Percentiles rank a stretch among this genome's conserved stretches.
phyloP scores from a whole-genome alignment of 1,140 invertebrate genomes.

The Heliconius himera region DNA sequence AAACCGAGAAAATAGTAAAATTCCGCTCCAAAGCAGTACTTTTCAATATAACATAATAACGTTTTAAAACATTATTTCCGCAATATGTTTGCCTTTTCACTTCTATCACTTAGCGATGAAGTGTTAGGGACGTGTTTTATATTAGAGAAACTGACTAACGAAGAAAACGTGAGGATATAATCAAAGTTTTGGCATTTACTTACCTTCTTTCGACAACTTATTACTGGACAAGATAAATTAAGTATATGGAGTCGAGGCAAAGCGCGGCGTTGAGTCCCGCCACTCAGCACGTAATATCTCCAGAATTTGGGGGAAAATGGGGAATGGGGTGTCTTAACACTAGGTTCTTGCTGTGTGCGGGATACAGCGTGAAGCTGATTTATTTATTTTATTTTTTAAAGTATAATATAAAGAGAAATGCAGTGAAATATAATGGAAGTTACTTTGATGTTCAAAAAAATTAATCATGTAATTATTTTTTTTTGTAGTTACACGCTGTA shows the following conservation, averaged over 20 bases:
- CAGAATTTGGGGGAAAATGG: too few relatives aligned
- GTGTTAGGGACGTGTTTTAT: background rate
- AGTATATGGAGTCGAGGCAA: background rate
- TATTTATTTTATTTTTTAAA: too few relatives aligned
- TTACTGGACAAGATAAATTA: background rate
- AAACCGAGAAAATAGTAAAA: background rate
- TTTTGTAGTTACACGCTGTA: too few relatives aligned
- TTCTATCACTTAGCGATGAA: background rate
- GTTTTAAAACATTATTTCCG: background rate
- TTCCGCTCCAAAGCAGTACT: background rate
- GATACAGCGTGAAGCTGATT: too few relatives aligned
- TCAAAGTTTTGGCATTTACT: slow-evolving; percentile 1
- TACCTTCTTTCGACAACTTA: background rate
- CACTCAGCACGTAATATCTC: too few relatives aligned
- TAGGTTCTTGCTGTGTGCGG: too few relatives aligned
- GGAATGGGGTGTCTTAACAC: too few relatives aligned
- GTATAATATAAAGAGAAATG: too few relatives aligned
- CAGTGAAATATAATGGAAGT: background rate
- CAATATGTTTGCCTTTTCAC: background rate
- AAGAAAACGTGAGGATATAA: background rate
- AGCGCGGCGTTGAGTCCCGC: too few relatives aligned
- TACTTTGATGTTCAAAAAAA: too few relatives aligned
- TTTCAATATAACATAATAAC: background rate
- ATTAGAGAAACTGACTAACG: background rate
- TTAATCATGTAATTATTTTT: too few relatives aligned